Percentiles rank a stretch among this genome's conserved stretches.
Evolutionary conservation across 2,797 vertebrate genomes (phyloP).

Genomic region (Phaenicophaeus curvirostris): DNA sequence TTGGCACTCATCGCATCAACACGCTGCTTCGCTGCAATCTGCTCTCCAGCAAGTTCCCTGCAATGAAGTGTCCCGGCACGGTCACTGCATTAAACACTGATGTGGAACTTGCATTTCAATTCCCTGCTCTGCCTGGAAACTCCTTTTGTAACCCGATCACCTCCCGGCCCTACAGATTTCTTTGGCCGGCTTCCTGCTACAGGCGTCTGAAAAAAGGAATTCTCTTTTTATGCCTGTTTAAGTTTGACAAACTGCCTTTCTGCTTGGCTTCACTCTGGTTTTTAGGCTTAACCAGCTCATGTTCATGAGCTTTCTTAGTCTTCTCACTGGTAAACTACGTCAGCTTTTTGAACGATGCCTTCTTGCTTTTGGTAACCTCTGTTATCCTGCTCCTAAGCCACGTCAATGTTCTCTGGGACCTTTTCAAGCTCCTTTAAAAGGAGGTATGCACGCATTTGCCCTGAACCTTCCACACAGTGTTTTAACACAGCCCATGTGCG

Average conservation of each 20-base stretch:
- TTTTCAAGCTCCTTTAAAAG: not conserved
- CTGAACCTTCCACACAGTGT: not conserved
- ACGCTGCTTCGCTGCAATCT: not conserved
- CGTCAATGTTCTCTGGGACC: not conserved
- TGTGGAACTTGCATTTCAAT: not conserved
- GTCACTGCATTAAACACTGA: not conserved
- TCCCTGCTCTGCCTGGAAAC: not conserved
- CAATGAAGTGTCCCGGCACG: not conserved
- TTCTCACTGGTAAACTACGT: not conserved
- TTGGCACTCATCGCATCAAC: accelerated
- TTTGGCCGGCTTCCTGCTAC: not conserved
- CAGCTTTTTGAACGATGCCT: not conserved
- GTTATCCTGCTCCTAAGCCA: not conserved
- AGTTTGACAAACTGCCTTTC: not conserved
- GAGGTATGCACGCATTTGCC: not conserved
- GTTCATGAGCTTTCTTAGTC: not conserved
- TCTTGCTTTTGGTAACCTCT: not conserved
- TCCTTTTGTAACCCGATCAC: constrained; percentile 28
- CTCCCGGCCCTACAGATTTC: not conserved
- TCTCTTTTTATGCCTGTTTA: not conserved
- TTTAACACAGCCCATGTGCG: not conserved
- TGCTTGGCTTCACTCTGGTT: not conserved
- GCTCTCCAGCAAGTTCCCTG: accelerated
- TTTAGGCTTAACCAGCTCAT: not conserved
- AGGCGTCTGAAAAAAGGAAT: not conserved